These are phyloP conservation scores for Phengaris arion DNA, from an alignment of 2,888 invertebrate species.

Conservation along the genomic window DNA sequence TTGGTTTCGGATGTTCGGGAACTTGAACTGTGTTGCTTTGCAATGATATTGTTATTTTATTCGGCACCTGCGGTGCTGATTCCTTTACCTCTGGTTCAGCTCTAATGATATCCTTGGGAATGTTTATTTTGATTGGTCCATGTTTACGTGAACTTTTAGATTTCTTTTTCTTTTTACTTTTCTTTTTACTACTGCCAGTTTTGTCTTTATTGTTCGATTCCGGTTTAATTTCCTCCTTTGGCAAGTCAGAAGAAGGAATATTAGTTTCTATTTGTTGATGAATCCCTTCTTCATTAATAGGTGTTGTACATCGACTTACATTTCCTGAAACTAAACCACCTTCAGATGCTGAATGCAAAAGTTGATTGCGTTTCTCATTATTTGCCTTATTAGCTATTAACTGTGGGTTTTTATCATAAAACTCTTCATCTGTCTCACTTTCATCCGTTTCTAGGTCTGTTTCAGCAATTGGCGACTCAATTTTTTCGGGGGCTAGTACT, in stretches of 20 bases:
- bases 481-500: slow-evolving; percentile 67
- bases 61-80: slow-evolving; percentile 53
- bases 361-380: slow-evolving; percentile 86
- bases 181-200: slow-evolving; percentile 80
- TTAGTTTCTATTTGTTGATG: slow-evolving; percentile 53
- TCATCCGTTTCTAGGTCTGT: slow-evolving; percentile 92
- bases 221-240: slow-evolving; percentile 72
- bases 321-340: slow-evolving; percentile 80
- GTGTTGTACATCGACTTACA: slow-evolving; percentile 82
- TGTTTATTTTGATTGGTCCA: slow-evolving; percentile 80
- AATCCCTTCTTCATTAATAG: slow-evolving; percentile 73
- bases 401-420: slow-evolving; percentile 91
- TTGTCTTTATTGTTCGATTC: slow-evolving; percentile 67
- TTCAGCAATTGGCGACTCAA: slow-evolving; percentile 84
- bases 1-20: slow-evolving; percentile 54
- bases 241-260: slow-evolving; percentile 28
- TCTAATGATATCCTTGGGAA: slow-evolving; percentile 74
- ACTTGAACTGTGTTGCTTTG: slow-evolving; percentile 75
- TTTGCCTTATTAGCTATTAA: slow-evolving; percentile 84
- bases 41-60: slow-evolving; percentile 74
- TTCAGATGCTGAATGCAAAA: slow-evolving; percentile 81
- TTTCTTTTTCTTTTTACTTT: slow-evolving; percentile 83
- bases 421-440: slow-evolving; percentile 92
- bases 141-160: slow-evolving; percentile 69
- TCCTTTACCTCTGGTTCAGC: slow-evolving; percentile 54